Conservation (phyloP, 1,140 invertebrate species). For the Coboldia fuscipes region DNA sequence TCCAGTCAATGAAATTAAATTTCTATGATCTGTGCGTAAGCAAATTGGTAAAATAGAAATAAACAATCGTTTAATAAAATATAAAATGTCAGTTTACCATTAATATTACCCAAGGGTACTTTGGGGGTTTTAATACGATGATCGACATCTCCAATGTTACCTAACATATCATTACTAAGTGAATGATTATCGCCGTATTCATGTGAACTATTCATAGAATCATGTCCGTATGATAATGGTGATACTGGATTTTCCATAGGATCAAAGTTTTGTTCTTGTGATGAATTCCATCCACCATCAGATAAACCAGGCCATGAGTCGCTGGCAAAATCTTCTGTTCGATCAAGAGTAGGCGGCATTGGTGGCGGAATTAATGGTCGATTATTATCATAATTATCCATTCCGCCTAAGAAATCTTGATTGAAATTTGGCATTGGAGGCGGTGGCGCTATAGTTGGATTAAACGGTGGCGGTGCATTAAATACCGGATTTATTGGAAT, state of each 20-base stretch:
- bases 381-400: constrained; percentile 6
- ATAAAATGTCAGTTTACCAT: too few relatives aligned
- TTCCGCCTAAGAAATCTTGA: constrained; percentile 11
- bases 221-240: constrained; percentile 39
- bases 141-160: constrained; percentile 31
- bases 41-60: constrained; percentile 3
- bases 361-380: constrained; percentile 30
- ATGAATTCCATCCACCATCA: constrained; percentile 16
- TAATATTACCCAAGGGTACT: too few relatives aligned
- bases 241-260: constrained; percentile 35
- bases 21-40: constrained; percentile 37
- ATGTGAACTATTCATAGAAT: constrained; percentile 23
- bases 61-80: constrained; percentile 13
- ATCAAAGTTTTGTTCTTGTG: constrained; percentile 9
- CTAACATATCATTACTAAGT: constrained; percentile 12
- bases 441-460: constrained; percentile 9
- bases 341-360: constrained; percentile 24
- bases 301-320: constrained; percentile 19
- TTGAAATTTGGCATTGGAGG: not conserved
- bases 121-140: too few relatives aligned
- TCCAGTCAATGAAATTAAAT: constrained; percentile 61
- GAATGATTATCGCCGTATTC: constrained; percentile 30
- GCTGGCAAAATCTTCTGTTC: constrained; percentile 11
- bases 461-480: constrained; percentile 2
- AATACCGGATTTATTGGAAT: constrained; percentile 1